Evolutionary conservation across 1,140 invertebrate species (phyloP).

Genomic region (Drosophila hydei): DNA sequence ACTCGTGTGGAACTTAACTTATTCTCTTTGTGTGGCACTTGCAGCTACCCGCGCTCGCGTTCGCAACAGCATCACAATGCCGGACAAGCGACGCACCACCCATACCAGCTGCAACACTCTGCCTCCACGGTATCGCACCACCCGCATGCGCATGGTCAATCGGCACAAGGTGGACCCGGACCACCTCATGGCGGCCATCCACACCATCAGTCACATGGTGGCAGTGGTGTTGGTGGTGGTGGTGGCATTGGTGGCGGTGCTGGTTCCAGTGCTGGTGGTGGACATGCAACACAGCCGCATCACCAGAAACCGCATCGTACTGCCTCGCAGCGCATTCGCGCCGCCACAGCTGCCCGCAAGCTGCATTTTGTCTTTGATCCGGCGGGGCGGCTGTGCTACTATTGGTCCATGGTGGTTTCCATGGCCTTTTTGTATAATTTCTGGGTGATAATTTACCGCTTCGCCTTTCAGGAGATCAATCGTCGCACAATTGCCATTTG

Average conservation of each 20-base stretch:
- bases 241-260: slow-evolving; percentile 26
- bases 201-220: slow-evolving; percentile 57
- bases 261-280: slow-evolving; percentile 20
- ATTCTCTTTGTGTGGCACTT: not conserved
- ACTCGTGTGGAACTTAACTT: not conserved
- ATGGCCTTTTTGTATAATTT: slow-evolving; percentile 99
- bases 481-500: slow-evolving; percentile 95
- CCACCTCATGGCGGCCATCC: slow-evolving; percentile 62
- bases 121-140: slow-evolving; percentile 76
- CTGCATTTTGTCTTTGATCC: slow-evolving; percentile 97
- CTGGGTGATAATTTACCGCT: slow-evolving; percentile 99
- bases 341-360: slow-evolving; percentile 84
- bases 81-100: slow-evolving; percentile 57
- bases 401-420: slow-evolving; percentile 98
- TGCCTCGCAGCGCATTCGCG: slow-evolving; percentile 78
- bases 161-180: slow-evolving; percentile 55
- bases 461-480: slow-evolving; percentile 97
- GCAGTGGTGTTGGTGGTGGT: slow-evolving; percentile 41
- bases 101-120: slow-evolving; percentile 74
- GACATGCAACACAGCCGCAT: slow-evolving; percentile 38
- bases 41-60: slow-evolving; percentile 73
- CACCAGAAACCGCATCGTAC: slow-evolving; percentile 77
- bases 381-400: slow-evolving; percentile 95
- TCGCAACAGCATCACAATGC: slow-evolving; percentile 74
- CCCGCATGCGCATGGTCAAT: slow-evolving; percentile 64